These are phyloP conservation scores for Eolophus roseicapilla DNA, from an alignment of 2,113 vertebrate species.

Conservation along the genomic window DNA sequence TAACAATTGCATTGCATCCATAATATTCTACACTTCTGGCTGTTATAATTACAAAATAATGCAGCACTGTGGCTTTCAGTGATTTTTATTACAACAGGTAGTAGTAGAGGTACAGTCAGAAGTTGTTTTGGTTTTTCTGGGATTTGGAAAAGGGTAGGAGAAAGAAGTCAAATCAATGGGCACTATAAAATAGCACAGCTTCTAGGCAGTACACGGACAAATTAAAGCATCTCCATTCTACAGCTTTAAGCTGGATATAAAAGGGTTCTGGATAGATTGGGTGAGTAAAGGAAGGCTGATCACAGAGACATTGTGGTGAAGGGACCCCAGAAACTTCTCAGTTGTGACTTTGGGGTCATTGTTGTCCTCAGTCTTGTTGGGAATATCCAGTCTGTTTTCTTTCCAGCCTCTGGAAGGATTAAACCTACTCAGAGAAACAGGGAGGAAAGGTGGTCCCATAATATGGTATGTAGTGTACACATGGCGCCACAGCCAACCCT, in stretches of 20 bases:
- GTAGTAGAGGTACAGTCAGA: neutral
- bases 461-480: fast-evolving
- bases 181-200: neutral
- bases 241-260: neutral
- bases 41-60: neutral
- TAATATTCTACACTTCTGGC: neutral
- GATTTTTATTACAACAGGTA: neutral
- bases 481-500: fast-evolving
- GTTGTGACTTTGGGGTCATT: neutral
- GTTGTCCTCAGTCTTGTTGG: neutral
- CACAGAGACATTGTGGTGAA: fast-evolving
- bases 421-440: neutral
- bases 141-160: neutral
- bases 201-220: neutral
- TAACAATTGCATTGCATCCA: neutral
- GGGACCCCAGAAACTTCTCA: neutral
- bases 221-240: neutral
- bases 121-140: neutral
- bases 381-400: neutral
- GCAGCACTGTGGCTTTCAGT: neutral
- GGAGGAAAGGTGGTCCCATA: neutral
- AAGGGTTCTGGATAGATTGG: neutral
- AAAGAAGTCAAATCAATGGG: neutral
- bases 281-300: neutral
- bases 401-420: neutral